phyloP scores from a whole-genome alignment of 2,888 invertebrate genomes.

The Phasia obesa region DNA sequence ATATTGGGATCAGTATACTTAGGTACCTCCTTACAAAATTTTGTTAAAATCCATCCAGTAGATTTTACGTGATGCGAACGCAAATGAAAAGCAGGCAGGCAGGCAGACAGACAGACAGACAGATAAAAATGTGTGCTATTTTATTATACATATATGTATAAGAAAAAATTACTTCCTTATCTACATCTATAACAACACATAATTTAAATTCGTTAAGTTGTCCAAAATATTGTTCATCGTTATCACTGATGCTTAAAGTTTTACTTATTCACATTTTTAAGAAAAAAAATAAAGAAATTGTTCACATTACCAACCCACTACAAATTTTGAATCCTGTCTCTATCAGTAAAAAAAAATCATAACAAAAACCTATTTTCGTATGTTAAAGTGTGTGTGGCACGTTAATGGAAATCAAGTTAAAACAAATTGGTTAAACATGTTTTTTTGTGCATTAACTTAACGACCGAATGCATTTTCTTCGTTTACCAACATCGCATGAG shows the following conservation, averaged over 20 bases:
- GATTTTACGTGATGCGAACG: too few relatives aligned
- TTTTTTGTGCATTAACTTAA: neutral
- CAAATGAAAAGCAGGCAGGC: too few relatives aligned
- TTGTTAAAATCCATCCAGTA: too few relatives aligned
- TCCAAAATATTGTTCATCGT: constrained; percentile 7
- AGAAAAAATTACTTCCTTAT: too few relatives aligned
- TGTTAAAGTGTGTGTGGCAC: neutral
- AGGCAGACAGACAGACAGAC: too few relatives aligned
- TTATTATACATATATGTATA: too few relatives aligned
- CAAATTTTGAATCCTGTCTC: neutral
- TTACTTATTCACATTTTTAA: constrained; percentile 15
- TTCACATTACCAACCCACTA: constrained; percentile 37
- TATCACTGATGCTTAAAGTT: constrained; percentile 26
- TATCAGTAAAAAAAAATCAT: neutral
- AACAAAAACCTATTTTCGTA: constrained; percentile 1
- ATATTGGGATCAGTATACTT: too few relatives aligned
- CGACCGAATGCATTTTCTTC: neutral
- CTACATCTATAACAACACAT: too few relatives aligned
- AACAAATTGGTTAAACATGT: constrained; percentile 2
- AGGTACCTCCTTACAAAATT: too few relatives aligned
- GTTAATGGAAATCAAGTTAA: constrained; percentile 42
- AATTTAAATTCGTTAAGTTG: constrained; percentile 3
- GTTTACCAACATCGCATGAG: neutral
- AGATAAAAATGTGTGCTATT: too few relatives aligned
- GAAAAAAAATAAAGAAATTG: constrained; percentile 4